These are phyloP conservation scores for Clivina fossor DNA, from an alignment of 2,888 invertebrate species.

Conservation along the genomic window DNA sequence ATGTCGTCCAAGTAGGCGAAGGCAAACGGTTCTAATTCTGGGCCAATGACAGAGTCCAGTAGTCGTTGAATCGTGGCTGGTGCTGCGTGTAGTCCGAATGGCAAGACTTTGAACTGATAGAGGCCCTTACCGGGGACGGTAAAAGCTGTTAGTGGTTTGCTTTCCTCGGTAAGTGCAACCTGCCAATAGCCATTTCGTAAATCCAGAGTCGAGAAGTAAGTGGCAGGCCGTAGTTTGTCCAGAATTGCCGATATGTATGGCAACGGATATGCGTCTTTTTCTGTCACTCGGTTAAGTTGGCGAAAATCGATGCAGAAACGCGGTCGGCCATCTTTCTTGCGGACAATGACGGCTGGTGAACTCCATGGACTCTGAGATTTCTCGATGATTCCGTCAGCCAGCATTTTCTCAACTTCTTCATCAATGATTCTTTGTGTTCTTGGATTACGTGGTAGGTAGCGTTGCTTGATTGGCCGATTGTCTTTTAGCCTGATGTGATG, in stretches of 20 bases:
- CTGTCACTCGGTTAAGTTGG: no score
- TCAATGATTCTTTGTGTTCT: background rate
- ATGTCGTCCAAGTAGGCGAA: slow-evolving; percentile 42
- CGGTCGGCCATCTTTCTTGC: no score
- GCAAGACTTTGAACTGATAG: slow-evolving; percentile 44
- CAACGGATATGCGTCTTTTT: slow-evolving; percentile 43
- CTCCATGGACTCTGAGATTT: no score
- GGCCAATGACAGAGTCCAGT: slow-evolving; percentile 40
- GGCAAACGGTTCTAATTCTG: slow-evolving; percentile 38
- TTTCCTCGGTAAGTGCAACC: slow-evolving; percentile 34
- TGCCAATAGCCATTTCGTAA: slow-evolving; percentile 45
- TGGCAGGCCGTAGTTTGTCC: slow-evolving; percentile 40
- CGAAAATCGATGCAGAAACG: no score
- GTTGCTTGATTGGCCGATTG: background rate
- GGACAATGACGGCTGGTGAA: no score
- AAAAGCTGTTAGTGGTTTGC: slow-evolving; percentile 42
- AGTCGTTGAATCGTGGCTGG: slow-evolving; percentile 38
- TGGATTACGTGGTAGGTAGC: slow-evolving; percentile 1
- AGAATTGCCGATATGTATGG: slow-evolving; percentile 42
- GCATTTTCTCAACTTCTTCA: no score
- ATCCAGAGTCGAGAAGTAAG: slow-evolving; percentile 41
- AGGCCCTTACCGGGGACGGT: slow-evolving; percentile 42
- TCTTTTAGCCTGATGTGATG: slow-evolving; percentile 2
- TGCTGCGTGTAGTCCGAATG: slow-evolving; percentile 44
- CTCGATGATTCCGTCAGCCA: slow-evolving; percentile 2